phyloP scores from a whole-genome alignment of 2,797 vertebrate species.

The Psittacula echo region DNA sequence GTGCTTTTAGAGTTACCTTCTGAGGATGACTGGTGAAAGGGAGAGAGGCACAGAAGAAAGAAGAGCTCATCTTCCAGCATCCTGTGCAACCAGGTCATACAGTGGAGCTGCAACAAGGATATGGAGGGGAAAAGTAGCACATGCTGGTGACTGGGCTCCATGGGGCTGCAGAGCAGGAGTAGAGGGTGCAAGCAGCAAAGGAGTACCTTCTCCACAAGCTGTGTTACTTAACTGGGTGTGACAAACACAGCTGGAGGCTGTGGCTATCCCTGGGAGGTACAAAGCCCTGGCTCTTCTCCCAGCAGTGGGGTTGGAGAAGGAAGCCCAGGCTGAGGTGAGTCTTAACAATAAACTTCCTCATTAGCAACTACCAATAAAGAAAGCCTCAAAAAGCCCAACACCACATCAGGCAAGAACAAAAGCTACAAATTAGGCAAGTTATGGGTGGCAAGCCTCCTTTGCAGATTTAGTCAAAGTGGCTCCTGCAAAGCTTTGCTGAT shows the following conservation, averaged over 20 bases:
- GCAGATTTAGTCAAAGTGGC: background rate
- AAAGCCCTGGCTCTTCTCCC: background rate
- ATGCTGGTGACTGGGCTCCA: background rate
- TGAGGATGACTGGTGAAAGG: background rate
- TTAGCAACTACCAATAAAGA: background rate
- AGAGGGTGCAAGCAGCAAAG: background rate
- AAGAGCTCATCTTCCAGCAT: background rate
- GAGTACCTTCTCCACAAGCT: background rate
- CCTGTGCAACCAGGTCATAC: background rate
- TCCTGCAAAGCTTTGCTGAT: background rate
- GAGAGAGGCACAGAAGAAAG: background rate
- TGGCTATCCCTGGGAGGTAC: background rate
- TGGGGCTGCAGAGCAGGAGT: background rate
- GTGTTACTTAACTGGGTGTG: background rate
- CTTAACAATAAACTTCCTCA: background rate
- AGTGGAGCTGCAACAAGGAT: background rate
- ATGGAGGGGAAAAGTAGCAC: fast-evolving
- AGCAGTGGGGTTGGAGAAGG: background rate
- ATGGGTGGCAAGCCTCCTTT: background rate
- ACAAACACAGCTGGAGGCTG: background rate
- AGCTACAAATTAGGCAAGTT: background rate
- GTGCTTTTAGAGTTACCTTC: background rate
- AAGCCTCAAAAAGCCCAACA: background rate
- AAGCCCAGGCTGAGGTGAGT: background rate
- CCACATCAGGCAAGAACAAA: background rate